Percentiles rank a stretch among this genome's conserved stretches.
Conservation (phyloP, 1,140 invertebrate genomes). For the Papilio dardanus region DNA sequence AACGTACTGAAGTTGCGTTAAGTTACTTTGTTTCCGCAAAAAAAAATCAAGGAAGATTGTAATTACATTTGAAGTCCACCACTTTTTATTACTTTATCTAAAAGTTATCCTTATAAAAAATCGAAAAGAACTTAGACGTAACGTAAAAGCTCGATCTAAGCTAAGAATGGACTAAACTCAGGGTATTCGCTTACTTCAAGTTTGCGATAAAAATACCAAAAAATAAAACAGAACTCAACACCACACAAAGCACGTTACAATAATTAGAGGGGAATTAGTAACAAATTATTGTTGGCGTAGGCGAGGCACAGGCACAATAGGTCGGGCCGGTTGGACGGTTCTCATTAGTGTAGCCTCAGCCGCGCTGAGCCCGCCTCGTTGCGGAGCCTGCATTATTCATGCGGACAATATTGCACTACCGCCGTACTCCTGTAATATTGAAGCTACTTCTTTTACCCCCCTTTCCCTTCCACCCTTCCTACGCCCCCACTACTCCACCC, state of each 20-base stretch:
- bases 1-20: no score
- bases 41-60: no score
- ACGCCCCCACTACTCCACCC: background rate
- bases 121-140: background rate
- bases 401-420: slow-evolving; percentile 70
- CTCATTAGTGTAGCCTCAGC: slow-evolving; percentile 71
- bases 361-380: slow-evolving; percentile 54
- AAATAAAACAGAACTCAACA: slow-evolving; percentile 24
- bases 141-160: background rate
- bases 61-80: no score
- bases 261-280: slow-evolving; percentile 73
- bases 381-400: slow-evolving; percentile 75
- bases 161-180: background rate
- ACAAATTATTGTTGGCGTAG: slow-evolving; percentile 71
- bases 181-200: background rate
- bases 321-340: slow-evolving; percentile 56
- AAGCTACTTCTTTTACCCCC: slow-evolving; percentile 46
- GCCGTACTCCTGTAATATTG: slow-evolving; percentile 59
- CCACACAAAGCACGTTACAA: slow-evolving; percentile 44
- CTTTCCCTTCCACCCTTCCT: background rate
- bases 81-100: no score
- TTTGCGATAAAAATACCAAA: background rate
- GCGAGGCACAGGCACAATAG: slow-evolving; percentile 57
- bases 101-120: no score
- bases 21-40: no score